Conservation (phyloP, 37 sponge, comb jelly and placozoan species). For the Spongilla lacustris region DNA sequence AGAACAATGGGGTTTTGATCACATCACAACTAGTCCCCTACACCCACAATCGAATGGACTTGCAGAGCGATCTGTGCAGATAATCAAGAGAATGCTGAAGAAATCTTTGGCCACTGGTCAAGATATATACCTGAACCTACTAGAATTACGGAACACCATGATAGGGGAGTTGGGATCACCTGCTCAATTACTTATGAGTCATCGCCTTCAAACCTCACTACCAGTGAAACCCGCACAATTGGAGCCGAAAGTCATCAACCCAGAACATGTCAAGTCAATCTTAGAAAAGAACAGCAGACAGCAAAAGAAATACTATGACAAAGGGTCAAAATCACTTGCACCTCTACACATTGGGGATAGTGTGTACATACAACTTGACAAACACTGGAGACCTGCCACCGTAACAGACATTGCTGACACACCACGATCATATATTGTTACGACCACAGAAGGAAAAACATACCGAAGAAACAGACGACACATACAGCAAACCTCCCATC, state of each 20-base stretch:
- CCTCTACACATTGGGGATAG: not conserved
- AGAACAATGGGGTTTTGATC: not conserved
- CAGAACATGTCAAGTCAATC: not conserved
- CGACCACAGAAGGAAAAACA: not conserved
- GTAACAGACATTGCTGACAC: not conserved
- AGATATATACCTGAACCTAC: slow-evolving; percentile 9
- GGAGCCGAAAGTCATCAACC: not conserved
- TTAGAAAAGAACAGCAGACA: not conserved
- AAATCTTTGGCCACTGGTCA: not conserved
- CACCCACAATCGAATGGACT: slow-evolving; percentile 16
- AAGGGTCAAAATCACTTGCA: not conserved
- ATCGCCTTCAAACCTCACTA: not conserved
- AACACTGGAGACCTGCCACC: not conserved
- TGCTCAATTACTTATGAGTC: slow-evolving; percentile 14
- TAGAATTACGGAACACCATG: not conserved
- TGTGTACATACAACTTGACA: not conserved
- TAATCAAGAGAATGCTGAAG: slow-evolving; percentile 1
- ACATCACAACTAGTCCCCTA: not conserved
- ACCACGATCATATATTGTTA: not conserved
- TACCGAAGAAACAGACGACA: not conserved
- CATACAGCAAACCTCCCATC: not conserved
- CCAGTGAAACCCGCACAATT: not conserved
- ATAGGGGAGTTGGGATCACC: slow-evolving; percentile 1
- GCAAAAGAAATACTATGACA: not conserved
- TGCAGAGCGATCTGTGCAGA: slow-evolving; percentile 13